phyloP scores from a whole-genome alignment of 2,888 invertebrate genomes.

The Plagodis pulveraria region DNA sequence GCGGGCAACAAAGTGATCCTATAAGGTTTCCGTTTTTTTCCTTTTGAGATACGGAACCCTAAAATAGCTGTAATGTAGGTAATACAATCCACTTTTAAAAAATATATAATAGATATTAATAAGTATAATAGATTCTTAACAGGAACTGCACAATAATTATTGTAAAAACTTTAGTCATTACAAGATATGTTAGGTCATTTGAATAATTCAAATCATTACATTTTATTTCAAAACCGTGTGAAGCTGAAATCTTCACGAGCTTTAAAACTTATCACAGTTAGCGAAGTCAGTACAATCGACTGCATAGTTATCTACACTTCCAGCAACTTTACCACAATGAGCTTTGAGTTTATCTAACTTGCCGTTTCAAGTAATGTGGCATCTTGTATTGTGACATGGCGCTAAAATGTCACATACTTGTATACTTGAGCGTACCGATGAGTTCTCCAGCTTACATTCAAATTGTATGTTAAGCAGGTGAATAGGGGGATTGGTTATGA shows the following conservation, averaged over 20 bases:
- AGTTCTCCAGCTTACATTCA: constrained; percentile 29
- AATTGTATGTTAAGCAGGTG: constrained; percentile 34
- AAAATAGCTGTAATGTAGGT: too few relatives aligned
- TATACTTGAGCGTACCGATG: constrained; percentile 18
- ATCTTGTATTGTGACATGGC: constrained; percentile 4
- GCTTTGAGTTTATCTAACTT: background rate
- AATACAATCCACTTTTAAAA: too few relatives aligned
- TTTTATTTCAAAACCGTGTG: constrained; percentile 30
- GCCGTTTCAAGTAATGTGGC: background rate
- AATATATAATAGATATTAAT: too few relatives aligned
- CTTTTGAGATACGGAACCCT: too few relatives aligned
- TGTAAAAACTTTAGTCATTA: background rate
- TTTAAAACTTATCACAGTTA: constrained; percentile 34
- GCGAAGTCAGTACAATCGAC: constrained; percentile 21
- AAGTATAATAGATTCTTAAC: too few relatives aligned
- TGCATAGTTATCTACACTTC: constrained; percentile 7
- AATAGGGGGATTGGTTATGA: constrained; percentile 25
- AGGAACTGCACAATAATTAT: too few relatives aligned
- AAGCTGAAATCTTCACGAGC: constrained; percentile 26
- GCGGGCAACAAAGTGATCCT: too few relatives aligned
- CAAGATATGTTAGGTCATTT: constrained; percentile 5
- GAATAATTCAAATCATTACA: constrained; percentile 27
- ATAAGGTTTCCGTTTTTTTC: too few relatives aligned
- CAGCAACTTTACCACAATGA: constrained; percentile 7
- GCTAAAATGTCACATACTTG: background rate